Conservation (phyloP, 2,888 invertebrate species). For the Melikaiella ostensackeni region DNA sequence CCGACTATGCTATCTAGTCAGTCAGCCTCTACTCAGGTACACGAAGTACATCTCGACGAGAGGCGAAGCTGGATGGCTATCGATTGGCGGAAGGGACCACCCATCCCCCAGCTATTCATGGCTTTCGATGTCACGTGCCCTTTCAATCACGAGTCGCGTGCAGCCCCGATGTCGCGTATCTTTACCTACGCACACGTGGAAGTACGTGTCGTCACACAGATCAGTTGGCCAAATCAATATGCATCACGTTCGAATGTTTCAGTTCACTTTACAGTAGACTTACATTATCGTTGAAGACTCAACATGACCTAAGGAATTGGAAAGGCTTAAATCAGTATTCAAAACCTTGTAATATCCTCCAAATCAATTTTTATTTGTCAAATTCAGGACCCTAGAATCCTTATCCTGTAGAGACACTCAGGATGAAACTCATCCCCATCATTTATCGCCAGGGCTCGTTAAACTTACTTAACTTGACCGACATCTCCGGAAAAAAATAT, state of each 20-base stretch:
- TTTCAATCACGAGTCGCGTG: constrained; percentile 64
- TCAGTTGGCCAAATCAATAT: constrained; percentile 64
- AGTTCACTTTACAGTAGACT: not conserved
- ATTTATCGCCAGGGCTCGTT: constrained; percentile 39
- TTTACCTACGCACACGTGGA: constrained; percentile 31
- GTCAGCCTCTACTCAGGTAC: constrained; percentile 17
- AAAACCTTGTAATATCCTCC: too few relatives aligned
- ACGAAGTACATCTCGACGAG: not conserved
- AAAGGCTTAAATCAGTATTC: too few relatives aligned
- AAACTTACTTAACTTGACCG: constrained; percentile 58
- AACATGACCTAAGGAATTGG: too few relatives aligned
- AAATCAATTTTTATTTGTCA: not conserved
- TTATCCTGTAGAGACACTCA: constrained; percentile 15
- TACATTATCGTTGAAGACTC: not conserved
- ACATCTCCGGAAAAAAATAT: constrained; percentile 61
- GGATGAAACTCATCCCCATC: not conserved
- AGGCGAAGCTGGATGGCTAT: constrained; percentile 58
- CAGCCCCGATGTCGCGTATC: constrained; percentile 44
- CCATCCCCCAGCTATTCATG: constrained; percentile 67
- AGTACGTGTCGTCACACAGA: constrained; percentile 21
- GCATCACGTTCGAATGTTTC: constrained; percentile 58
- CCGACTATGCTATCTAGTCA: constrained; percentile 41
- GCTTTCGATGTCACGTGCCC: constrained; percentile 71
- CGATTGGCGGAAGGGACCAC: constrained; percentile 65
- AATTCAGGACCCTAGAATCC: not conserved